phyloP scores from a whole-genome alignment of 2,797 vertebrate genomes.

The Oryzias sinensis region DNA sequence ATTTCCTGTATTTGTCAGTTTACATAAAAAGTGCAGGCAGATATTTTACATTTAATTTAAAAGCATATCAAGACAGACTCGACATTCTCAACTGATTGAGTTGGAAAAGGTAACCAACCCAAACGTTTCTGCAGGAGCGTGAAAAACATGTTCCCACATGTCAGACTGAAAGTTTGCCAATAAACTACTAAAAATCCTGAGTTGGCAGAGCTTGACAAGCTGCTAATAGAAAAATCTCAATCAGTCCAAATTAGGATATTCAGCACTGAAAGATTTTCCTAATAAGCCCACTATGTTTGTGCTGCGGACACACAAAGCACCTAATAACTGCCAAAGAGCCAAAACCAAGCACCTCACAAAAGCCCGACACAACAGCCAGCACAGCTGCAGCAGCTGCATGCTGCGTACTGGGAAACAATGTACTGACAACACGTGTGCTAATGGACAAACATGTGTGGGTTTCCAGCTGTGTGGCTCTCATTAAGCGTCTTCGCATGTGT shows the following conservation, averaged over 20 bases:
- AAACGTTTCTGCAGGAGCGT: too few species aligned
- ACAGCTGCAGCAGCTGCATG: slow-evolving; percentile 35
- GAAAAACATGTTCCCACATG: too few species aligned
- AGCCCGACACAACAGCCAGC: slow-evolving; percentile 23
- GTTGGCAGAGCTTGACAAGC: neutral
- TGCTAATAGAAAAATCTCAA: slow-evolving; percentile 32
- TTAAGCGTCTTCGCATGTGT: slow-evolving; percentile 32
- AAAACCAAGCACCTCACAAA: slow-evolving; percentile 26
- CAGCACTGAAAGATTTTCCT: slow-evolving; percentile 6
- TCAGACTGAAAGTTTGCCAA: too few species aligned
- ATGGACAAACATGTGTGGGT: slow-evolving; percentile 15
- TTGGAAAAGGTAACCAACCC: too few species aligned
- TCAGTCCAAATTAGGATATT: slow-evolving; percentile 27
- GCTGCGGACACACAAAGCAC: slow-evolving; percentile 7
- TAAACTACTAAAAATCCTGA: too few species aligned
- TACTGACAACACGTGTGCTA: slow-evolving; percentile 5
- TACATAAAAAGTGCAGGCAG: too few species aligned
- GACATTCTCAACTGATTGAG: too few species aligned
- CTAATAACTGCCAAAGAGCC: neutral
- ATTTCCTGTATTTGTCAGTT: too few species aligned
- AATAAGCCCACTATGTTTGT: neutral
- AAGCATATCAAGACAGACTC: too few species aligned
- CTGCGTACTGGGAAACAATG: slow-evolving; percentile 14
- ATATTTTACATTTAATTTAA: too few species aligned
- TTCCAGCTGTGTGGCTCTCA: slow-evolving; percentile 16